phyloP scores from a whole-genome alignment of 2,888 invertebrate species.

The Ellobium chinense region DNA sequence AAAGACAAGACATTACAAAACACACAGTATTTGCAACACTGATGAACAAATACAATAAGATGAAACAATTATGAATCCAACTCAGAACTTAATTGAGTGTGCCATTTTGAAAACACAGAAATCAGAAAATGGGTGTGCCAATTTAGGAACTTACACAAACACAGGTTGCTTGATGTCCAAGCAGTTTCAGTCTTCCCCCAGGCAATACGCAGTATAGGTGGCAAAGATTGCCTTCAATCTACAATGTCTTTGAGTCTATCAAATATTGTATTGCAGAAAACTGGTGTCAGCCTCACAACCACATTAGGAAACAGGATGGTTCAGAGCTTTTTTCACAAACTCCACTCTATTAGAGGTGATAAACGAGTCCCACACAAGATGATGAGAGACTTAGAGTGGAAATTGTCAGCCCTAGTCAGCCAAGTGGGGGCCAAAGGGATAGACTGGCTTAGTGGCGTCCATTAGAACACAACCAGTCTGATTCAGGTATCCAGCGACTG shows the following conservation, averaged over 20 bases:
- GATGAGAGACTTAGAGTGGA: neutral
- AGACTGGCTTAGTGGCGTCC: neutral
- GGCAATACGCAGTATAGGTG: neutral
- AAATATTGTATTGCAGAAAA: neutral
- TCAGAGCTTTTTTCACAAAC: neutral
- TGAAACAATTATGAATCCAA: too few relatives aligned
- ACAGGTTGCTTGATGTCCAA: neutral
- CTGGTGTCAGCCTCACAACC: constrained; percentile 40
- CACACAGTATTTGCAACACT: too few relatives aligned
- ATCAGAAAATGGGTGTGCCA: neutral
- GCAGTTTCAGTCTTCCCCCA: neutral
- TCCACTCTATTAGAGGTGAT: neutral
- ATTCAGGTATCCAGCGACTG: constrained; percentile 27
- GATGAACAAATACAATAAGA: neutral
- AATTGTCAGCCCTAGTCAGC: constrained; percentile 29
- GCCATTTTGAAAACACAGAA: neutral
- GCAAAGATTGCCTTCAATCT: neutral
- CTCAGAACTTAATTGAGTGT: too few relatives aligned
- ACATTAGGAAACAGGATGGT: neutral
- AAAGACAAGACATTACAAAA: too few relatives aligned
- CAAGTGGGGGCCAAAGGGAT: neutral
- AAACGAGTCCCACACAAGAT: neutral
- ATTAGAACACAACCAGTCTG: constrained; percentile 12
- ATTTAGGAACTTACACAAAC: constrained; percentile 30
- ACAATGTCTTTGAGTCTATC: neutral